Conservation (phyloP, 2,113 vertebrate genomes). For the Pygoscelis adeliae region DNA sequence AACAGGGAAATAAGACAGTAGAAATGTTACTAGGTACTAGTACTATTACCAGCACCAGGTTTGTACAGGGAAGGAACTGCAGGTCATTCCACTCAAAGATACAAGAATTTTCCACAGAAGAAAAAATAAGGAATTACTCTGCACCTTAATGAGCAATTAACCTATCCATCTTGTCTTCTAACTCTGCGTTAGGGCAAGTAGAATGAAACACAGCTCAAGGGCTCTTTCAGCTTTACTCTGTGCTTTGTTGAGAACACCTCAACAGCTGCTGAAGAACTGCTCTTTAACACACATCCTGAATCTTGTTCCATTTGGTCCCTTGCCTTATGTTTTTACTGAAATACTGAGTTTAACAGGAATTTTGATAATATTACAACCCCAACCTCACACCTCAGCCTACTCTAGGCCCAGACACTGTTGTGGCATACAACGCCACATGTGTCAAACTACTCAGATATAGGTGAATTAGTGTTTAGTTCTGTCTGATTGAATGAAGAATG, state of each 20-base stretch:
- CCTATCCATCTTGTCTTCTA: neutral
- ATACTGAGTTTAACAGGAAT: neutral
- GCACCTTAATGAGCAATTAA: neutral
- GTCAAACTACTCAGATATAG: neutral
- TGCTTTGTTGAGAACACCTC: neutral
- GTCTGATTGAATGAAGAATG: neutral
- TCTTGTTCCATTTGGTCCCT: neutral
- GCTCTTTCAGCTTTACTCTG: neutral
- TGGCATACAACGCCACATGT: neutral
- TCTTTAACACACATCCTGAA: neutral
- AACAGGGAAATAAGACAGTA: neutral
- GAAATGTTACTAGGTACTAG: neutral
- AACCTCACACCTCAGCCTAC: neutral
- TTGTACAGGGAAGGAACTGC: neutral
- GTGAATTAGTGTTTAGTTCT: neutral
- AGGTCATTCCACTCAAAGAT: neutral
- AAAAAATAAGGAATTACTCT: neutral
- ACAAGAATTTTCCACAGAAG: neutral
- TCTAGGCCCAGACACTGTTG: neutral
- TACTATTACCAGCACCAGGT: neutral
- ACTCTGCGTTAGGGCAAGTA: neutral
- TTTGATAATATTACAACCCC: neutral
- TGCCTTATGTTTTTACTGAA: neutral
- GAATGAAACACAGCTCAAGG: neutral
- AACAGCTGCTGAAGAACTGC: neutral